Base-by-base conservation (phyloP, 2,888 invertebrate species). In the Drosophila sordidula region DNA sequence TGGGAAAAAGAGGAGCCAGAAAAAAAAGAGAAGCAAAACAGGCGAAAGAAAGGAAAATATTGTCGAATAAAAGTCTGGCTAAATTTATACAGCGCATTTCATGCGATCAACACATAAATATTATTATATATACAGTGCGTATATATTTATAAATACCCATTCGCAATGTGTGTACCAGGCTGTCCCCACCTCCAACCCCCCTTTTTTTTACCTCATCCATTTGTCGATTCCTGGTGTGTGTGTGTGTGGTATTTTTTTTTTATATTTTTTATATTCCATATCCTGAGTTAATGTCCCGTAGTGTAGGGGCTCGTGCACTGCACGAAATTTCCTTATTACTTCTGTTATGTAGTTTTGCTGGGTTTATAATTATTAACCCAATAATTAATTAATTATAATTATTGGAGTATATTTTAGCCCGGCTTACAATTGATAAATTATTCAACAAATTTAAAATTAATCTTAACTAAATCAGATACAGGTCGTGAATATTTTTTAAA, bases 41-140 rank as follows among this genome's bases (percentile, higher is more conserved):
- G 18, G 55, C 25, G 34, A 57, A 59, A 69, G 57, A 62, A 66
- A 70, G 59, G 52, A 78, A 70, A 67, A 75, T 77, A 70, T 75
- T 67, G 71, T 71, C 71, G 80, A 67, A 79, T 75, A 78, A 80
- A 80, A 80, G 74, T 67, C 84, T 26, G 56, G 79, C 85, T 78
- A 87, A 87, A 83, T 87, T 81, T 87, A 83, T 84, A 76, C 78
- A 76, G 74, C 85, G 68, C 82, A 83, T 87, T 87, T 83, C 87
- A 87, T 87, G 87, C 80, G 82, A 87, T 83, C 87, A 87, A 73
- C 87, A 85, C 87, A 83, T 83, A 83, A 83, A 83, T 83, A 82
- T 87, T 82, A 85, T 84, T 82, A 84, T 78, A 71, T 69, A 82
- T 66, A 85, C 72, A 65, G 55, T 72, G 39, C 49, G 64, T 39